Evolutionary conservation across 2,113 vertebrate genomes (phyloP).

Genomic region (Scomber colias): DNA sequence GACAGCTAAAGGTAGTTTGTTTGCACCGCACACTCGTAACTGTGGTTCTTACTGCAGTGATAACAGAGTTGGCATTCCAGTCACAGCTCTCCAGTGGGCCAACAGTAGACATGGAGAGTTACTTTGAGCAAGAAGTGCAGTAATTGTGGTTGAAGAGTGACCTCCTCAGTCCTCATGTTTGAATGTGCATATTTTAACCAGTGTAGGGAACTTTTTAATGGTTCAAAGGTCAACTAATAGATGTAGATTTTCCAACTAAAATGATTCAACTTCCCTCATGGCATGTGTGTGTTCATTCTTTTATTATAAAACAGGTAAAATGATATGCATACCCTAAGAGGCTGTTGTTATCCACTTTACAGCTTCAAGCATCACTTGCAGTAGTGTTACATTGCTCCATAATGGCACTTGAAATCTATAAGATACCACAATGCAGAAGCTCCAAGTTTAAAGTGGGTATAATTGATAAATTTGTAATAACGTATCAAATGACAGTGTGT

Average conservation of each 20-base stretch:
- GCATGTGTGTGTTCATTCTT: not conserved
- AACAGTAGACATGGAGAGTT: slow-evolving; percentile 39
- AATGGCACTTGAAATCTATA: not conserved
- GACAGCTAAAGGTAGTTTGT: slow-evolving; percentile 36
- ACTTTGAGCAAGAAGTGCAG: slow-evolving; percentile 35
- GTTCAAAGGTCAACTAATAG: not conserved
- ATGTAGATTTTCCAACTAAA: slow-evolving; percentile 8
- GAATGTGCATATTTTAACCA: slow-evolving; percentile 13
- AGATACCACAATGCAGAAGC: not conserved
- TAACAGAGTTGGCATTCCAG: slow-evolving; percentile 51
- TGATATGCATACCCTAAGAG: not conserved
- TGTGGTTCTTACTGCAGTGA: slow-evolving; percentile 30
- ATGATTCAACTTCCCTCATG: not conserved
- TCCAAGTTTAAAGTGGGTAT: too few relatives aligned
- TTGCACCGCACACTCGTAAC: slow-evolving; percentile 42
- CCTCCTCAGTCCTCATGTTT: slow-evolving; percentile 12
- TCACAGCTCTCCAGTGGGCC: slow-evolving; percentile 46
- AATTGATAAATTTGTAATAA: too few relatives aligned
- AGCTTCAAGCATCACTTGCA: not conserved
- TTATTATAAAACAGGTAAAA: not conserved
- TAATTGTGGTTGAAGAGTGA: slow-evolving; percentile 47
- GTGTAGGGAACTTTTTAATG: not conserved
- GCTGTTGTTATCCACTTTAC: not conserved
- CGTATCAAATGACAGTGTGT: too few relatives aligned
- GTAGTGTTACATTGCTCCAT: not conserved